Base-by-base conservation (phyloP, 2,797 vertebrate species). In the Helicolenus hilgendorfi region DNA sequence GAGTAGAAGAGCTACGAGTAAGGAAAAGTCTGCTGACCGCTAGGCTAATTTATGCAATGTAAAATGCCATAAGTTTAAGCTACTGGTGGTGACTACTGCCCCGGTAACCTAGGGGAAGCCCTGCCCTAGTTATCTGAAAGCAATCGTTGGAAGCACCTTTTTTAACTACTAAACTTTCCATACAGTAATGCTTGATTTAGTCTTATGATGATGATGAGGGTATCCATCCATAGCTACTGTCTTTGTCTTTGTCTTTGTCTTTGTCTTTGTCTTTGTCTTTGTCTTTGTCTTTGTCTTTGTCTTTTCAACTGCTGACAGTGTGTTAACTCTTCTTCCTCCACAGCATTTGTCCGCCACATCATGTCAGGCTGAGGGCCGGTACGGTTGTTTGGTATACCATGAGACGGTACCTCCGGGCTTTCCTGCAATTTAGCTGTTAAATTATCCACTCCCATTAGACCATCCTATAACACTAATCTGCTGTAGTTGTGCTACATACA, bases 301-400 rank as follows among this genome's bases (percentile, higher is more conserved):
- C 38, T 41, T 41, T 41, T 41, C 45, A 53, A 29, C 60, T 59
- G 64, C 83, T 96, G 84, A 96, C 84, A 11, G 55, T 91, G 72
- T 91, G 70, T 95, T 89, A 93, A 92, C 88, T 96, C 96, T 97
- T 98, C 96, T 98, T 98, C 98, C 97, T 98, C 97, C 86, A 96
- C 98, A 99, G 98, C 96, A 55, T 98, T 99, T 97, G 98, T 99
- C 94, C 98, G 98, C 95, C 98, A 98, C 97, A 98, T 99, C 98
- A 97, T 99, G 98, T 98, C 98, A 95, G 98, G 97, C 98, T 99
- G 98, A 99, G 96, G 91, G 95, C 94, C 49, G 91, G 96, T 96
- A 96, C 92, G 94, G 94, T 94, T 92, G 95, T 95, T 96, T 73
- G 94, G 95, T 98, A 96, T 96, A 95, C 93, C 81, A 84, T 89